Conservation (phyloP, 2,113 vertebrate genomes). For the Campylomormyrus tamandua region DNA sequence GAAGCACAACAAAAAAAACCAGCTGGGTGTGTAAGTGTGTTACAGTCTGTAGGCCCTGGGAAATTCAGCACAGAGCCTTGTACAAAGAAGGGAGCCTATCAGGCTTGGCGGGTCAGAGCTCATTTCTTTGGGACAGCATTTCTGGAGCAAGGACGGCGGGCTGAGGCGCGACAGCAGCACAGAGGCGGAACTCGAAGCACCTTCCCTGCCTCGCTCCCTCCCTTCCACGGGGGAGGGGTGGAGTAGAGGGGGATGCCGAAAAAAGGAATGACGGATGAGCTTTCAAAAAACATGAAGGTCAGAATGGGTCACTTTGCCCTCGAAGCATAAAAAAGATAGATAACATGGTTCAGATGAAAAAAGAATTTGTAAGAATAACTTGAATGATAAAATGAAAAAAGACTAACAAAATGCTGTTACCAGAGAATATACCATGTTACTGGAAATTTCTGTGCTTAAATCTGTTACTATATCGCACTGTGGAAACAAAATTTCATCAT, state of each 20-base stretch:
- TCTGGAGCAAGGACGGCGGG: conserved; percentile 57
- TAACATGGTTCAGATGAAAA: conserved; percentile 38
- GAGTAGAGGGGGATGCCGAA: conserved; percentile 49
- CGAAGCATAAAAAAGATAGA: conserved; percentile 22
- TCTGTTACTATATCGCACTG: conserved; percentile 74
- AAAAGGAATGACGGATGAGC: conserved; percentile 68
- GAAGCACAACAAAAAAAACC: neutral
- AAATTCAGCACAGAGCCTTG: conserved; percentile 67
- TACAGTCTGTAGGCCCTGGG: neutral
- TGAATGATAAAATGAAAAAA: conserved; percentile 59
- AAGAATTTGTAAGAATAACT: conserved; percentile 15
- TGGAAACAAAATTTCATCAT: conserved; percentile 71
- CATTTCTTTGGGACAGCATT: conserved; percentile 58
- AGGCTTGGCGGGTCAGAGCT: conserved; percentile 58
- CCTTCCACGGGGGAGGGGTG: neutral
- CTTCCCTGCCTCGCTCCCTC: neutral
- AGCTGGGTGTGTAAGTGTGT: neutral
- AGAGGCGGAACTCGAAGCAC: conserved; percentile 18
- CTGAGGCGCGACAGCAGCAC: conserved; percentile 52
- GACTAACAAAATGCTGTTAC: conserved; percentile 66
- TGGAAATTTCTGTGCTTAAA: conserved; percentile 74
- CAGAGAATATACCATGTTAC: conserved; percentile 69
- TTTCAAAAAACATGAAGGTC: conserved; percentile 69
- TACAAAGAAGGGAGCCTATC: conserved; percentile 49
- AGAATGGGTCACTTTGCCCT: neutral